Evolutionary conservation across 2,113 vertebrate genomes (phyloP), one percentile per base, ranked within the genome.

Genomic region (Dolichallabes microphthalmus): DNA sequence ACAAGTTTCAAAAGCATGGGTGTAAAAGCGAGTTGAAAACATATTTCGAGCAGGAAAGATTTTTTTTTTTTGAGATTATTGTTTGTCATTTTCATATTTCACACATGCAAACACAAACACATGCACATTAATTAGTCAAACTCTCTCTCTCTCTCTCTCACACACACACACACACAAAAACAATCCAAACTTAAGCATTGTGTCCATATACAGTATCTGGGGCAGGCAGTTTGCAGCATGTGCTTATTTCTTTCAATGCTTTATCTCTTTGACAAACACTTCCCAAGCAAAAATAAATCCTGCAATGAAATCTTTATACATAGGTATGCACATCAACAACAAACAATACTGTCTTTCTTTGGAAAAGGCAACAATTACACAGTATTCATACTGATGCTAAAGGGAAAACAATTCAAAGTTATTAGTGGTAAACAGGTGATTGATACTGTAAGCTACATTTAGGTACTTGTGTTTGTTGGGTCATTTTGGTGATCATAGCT

Each of bases 211-310:
- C n/a, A n/a, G n/a, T n/a, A 87, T 91, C 88, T 91, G 63, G 89
- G 87, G 64, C 87, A 91, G 87, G 74, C 87, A 78, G 81, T 84
- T 80, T 88, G 86, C 83, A 53, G 82, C 82, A 53, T 71, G 80
- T 79, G 88, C 77, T 88, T 71, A 79, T 90, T 90, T 90, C 82
- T 89, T 90, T 82, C 39, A 68, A 86, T 80, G 81, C 83, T 88
- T 89, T 87, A 90, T 92, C 87, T 86, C 90, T 90, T 82, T 90
- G 85, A 91, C 89, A 92, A 91, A 89, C 85, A 79, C 88, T 63
- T 83, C 68, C 75, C 86, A 80, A 89, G 88, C 75, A 32, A 86
- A 90, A 88, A 17, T 81, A 60, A 81, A 88, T 85, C 69, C 74
- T 61, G 81, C 79, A 74, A 55, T 89, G 77, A 90, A 89, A 88